Percentiles rank a stretch among this genome's conserved stretches.
Evolutionary conservation across 1,140 invertebrate genomes (phyloP).

Genomic region (Whitmania pigra): DNA sequence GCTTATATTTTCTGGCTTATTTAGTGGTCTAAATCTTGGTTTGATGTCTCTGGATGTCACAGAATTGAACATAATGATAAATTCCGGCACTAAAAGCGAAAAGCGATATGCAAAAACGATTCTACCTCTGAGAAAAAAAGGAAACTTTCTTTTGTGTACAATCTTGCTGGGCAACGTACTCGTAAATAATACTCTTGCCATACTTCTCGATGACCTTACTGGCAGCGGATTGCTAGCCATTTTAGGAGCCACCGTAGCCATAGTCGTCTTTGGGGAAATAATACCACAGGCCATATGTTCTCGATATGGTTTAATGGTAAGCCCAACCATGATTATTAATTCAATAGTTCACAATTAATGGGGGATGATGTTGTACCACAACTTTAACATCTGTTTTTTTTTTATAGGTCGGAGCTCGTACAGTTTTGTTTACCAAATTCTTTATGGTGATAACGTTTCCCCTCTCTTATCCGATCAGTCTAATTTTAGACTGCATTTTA

Average conservation of each 20-base stretch:
- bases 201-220: slow-evolving; percentile 82
- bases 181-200: slow-evolving; percentile 91
- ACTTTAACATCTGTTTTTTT: neutral
- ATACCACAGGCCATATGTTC: slow-evolving; percentile 82
- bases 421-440: slow-evolving; percentile 78
- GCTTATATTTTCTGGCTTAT: slow-evolving; percentile 65
- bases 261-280: slow-evolving; percentile 94
- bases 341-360: neutral
- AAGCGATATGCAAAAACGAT: slow-evolving; percentile 43
- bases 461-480: slow-evolving; percentile 84
- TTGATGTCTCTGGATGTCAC: slow-evolving; percentile 89
- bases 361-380: neutral
- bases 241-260: slow-evolving; percentile 62
- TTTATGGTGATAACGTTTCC: slow-evolving; percentile 91
- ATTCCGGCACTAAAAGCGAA: slow-evolving; percentile 51
- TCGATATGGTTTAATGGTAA: slow-evolving; percentile 71
- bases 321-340: neutral
- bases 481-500: slow-evolving; percentile 73
- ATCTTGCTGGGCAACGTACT: slow-evolving; percentile 94
- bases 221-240: slow-evolving; percentile 62
- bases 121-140: slow-evolving; percentile 46
- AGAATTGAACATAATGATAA: slow-evolving; percentile 80
- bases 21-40: slow-evolving; percentile 77
- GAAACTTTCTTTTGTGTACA: slow-evolving; percentile 86
- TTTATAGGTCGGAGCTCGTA: slow-evolving; percentile 66